phyloP scores from a whole-genome alignment of 1,140 invertebrate species.

The Drosophila pallidifrons region DNA sequence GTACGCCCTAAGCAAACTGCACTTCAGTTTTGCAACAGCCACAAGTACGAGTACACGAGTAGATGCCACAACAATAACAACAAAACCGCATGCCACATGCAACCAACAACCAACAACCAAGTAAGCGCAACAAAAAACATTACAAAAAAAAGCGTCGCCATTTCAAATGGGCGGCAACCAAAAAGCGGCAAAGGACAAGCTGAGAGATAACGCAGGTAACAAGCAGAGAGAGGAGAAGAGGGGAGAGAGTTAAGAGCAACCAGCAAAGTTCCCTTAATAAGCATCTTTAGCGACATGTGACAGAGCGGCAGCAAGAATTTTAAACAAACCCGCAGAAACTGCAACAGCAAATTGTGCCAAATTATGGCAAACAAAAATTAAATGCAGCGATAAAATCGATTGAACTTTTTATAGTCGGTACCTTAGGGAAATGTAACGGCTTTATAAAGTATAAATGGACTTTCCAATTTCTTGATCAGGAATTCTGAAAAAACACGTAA shows the following conservation, averaged over 20 bases:
- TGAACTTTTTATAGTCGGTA: background rate
- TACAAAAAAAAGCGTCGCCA: slow-evolving; percentile 14
- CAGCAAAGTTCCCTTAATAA: slow-evolving; percentile 54
- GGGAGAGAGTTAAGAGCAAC: background rate
- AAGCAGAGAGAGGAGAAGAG: background rate
- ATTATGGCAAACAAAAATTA: background rate
- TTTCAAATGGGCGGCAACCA: slow-evolving; percentile 37
- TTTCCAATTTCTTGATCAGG: too few species aligned
- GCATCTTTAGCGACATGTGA: slow-evolving; percentile 41
- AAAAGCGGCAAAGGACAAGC: slow-evolving; percentile 33
- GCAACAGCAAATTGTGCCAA: background rate
- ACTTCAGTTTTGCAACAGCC: slow-evolving; percentile 46
- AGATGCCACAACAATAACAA: slow-evolving; percentile 38
- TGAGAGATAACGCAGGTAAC: slow-evolving; percentile 13
- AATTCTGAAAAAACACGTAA: too few species aligned
- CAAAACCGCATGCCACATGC: slow-evolving; percentile 9
- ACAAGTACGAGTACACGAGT: slow-evolving; percentile 26
- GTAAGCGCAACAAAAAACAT: slow-evolving; percentile 3
- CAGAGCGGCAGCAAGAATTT: slow-evolving; percentile 2
- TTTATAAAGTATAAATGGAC: too few species aligned
- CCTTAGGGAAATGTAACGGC: too few species aligned
- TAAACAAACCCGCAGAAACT: background rate
- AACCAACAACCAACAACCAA: slow-evolving; percentile 27
- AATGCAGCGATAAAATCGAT: background rate
- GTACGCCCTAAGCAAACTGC: slow-evolving; percentile 81